A percentile compares a stretch with the other conserved stretches of the same genome.
These are phyloP conservation scores for Indicator indicator DNA, from an alignment of 2,113 vertebrate genomes.

Conservation along the genomic window DNA sequence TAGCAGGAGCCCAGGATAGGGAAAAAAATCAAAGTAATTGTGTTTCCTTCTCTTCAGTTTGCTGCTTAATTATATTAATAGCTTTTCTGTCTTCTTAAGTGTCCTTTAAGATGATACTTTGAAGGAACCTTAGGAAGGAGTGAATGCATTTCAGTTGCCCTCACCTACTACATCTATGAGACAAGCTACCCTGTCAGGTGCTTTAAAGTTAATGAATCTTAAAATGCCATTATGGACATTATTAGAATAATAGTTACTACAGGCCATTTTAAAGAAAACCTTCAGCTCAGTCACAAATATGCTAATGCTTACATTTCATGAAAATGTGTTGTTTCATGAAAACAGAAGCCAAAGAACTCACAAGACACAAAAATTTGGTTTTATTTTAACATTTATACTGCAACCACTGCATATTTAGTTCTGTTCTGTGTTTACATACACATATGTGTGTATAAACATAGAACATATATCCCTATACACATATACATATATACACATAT, in stretches of 20 bases:
- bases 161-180: not conserved
- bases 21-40: not conserved
- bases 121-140: not conserved
- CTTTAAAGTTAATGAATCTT: not conserved
- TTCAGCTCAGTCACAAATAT: not conserved
- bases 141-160: not conserved
- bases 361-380: not conserved
- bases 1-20: not conserved
- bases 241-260: not conserved
- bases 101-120: not conserved
- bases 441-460: no score
- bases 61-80: not conserved
- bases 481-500: not conserved
- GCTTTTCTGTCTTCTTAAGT: not conserved
- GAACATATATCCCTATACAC: no score
- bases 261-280: not conserved
- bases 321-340: not conserved
- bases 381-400: not conserved
- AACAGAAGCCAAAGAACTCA: not conserved
- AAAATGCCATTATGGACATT: not conserved
- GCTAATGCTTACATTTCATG: not conserved
- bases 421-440: not conserved
- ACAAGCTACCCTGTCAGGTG: not conserved
- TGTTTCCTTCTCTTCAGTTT: not conserved
- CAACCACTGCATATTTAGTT: not conserved